Conservation (phyloP, 2,888 invertebrate species). For the Allacma fusca region DNA sequence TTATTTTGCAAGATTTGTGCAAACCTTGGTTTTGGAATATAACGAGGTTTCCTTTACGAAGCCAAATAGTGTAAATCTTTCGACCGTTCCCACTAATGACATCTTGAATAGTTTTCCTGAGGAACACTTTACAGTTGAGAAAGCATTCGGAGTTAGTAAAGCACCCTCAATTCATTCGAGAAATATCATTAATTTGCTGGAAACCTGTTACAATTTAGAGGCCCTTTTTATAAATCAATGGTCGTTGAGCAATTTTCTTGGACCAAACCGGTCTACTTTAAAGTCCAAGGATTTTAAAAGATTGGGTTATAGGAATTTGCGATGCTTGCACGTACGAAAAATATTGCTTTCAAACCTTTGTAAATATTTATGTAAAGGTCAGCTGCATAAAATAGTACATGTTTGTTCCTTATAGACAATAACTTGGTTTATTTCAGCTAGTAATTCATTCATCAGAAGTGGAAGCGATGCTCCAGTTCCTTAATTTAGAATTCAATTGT, state of each 20-base stretch:
- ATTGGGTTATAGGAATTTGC: conserved; percentile 17
- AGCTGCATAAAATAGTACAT: no score
- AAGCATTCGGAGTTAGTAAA: conserved; percentile 25
- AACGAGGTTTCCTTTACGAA: conserved; percentile 24
- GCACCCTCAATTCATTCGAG: conserved; percentile 5
- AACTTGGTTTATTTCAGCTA: conserved; percentile 5
- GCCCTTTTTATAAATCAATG: conserved; percentile 30
- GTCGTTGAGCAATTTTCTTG: conserved; percentile 24
- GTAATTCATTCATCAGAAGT: conserved; percentile 27
- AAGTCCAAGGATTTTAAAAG: conserved; percentile 17
- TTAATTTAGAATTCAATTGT: conserved; percentile 3
- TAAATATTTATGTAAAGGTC: no score
- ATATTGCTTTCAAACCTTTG: neutral
- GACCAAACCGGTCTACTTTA: conserved; percentile 3
- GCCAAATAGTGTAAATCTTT: neutral
- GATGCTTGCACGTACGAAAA: conserved; percentile 6
- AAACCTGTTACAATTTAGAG: conserved; percentile 20
- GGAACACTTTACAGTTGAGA: neutral
- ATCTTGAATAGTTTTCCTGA: conserved; percentile 3
- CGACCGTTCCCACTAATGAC: neutral
- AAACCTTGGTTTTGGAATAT: conserved; percentile 23
- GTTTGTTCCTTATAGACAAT: no score
- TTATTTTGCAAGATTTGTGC: conserved; percentile 19
- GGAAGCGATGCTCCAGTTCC: conserved; percentile 21
- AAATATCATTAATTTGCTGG: conserved; percentile 27